Evolutionary conservation across 2,888 invertebrate genomes (phyloP).

Genomic region (Iselma pallidipennis): DNA sequence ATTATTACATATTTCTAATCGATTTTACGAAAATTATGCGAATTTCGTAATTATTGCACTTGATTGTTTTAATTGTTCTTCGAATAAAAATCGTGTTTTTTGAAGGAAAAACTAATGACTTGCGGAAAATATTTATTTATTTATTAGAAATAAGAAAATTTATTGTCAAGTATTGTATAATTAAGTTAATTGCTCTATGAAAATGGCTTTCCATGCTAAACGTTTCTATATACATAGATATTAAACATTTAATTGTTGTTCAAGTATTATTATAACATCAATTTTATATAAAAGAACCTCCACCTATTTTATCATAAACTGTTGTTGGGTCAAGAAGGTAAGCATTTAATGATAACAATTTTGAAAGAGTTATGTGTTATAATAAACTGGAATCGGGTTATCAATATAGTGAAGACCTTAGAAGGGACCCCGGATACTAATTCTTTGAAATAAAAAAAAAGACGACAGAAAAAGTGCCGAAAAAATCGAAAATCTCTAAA

Average conservation of each 20-base stretch:
- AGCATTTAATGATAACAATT: not conserved
- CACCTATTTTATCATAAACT: not conserved
- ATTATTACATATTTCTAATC: not conserved
- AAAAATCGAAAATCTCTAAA: not conserved
- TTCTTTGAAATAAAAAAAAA: not conserved
- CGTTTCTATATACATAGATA: too few species aligned
- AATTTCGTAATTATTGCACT: not conserved
- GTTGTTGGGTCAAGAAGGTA: not conserved
- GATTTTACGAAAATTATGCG: not conserved
- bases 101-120: too few species aligned
- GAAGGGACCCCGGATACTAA: not conserved
- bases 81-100: not conserved
- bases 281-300: not conserved
- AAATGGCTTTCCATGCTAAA: too few species aligned
- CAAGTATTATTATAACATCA: too few species aligned
- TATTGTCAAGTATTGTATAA: too few species aligned
- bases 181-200: too few species aligned
- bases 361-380: conserved; percentile 3
- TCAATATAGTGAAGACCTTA: not conserved
- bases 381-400: not conserved
- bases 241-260: too few species aligned
- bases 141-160: too few species aligned
- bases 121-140: too few species aligned
- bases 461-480: not conserved
- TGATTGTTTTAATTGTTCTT: not conserved